A percentile compares a stretch with the other conserved stretches of the same genome.
These are phyloP conservation scores for Hydriomena furcata DNA, from an alignment of 2,888 invertebrate species.

Conservation along the genomic window DNA sequence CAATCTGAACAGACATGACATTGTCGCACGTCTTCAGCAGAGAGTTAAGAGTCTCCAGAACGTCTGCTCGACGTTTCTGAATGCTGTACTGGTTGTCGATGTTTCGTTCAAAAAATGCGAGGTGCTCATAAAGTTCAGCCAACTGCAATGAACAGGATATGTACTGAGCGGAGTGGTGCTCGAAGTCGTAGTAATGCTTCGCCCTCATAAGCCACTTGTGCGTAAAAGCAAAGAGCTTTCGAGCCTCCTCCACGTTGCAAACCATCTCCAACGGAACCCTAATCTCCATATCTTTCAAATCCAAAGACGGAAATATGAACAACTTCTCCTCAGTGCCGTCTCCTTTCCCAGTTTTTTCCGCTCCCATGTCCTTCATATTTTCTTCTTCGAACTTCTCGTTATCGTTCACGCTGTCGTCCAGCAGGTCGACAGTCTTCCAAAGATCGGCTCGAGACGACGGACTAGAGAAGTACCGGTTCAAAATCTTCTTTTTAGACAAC, in stretches of 20 bases:
- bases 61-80: slow-evolving; percentile 83
- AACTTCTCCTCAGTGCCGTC: slow-evolving; percentile 54
- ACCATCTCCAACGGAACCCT: slow-evolving; percentile 58
- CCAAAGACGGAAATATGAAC: slow-evolving; percentile 62
- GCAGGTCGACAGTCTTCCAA: slow-evolving; percentile 66
- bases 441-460: slow-evolving; percentile 56
- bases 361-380: slow-evolving; percentile 59
- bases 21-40: slow-evolving; percentile 77
- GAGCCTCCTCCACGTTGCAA: slow-evolving; percentile 71
- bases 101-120: slow-evolving; percentile 89
- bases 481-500: slow-evolving; percentile 76
- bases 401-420: slow-evolving; percentile 44
- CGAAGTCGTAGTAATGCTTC: slow-evolving; percentile 82
- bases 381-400: slow-evolving; percentile 57
- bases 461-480: slow-evolving; percentile 67
- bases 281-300: slow-evolving; percentile 64
- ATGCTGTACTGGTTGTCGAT: slow-evolving; percentile 84
- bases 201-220: slow-evolving; percentile 85
- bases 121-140: slow-evolving; percentile 86
- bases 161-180: slow-evolving; percentile 83
- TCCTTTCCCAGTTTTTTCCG: slow-evolving; percentile 64
- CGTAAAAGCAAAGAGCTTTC: slow-evolving; percentile 79
- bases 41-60: slow-evolving; percentile 82
- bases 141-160: slow-evolving; percentile 84
- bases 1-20: slow-evolving; percentile 80